Percentiles rank a stretch among this genome's conserved stretches.
Conservation (phyloP, 2,113 vertebrate genomes). For the Nothoprocta pentlandii region DNA sequence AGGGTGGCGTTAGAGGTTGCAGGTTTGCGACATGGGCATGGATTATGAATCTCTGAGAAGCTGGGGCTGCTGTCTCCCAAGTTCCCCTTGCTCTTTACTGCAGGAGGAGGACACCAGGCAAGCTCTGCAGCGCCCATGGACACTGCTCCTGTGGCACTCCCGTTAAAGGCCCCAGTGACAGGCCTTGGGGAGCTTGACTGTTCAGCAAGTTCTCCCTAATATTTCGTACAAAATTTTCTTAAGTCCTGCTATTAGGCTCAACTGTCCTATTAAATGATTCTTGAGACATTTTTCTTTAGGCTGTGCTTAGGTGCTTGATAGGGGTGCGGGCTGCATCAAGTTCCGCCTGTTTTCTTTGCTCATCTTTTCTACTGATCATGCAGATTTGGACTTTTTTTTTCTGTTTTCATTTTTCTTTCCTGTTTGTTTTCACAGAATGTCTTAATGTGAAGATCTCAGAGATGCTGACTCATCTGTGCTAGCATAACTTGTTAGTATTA, state of each 20-base stretch:
- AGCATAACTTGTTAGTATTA: background rate
- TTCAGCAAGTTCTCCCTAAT: background rate
- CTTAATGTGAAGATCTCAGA: background rate
- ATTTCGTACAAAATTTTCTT: background rate
- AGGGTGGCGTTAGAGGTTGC: background rate
- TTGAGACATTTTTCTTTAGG: background rate
- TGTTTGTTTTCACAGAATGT: background rate
- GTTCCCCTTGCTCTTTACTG: background rate
- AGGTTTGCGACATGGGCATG: background rate
- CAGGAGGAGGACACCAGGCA: background rate
- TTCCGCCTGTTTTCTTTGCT: background rate
- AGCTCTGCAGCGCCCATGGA: too few species aligned
- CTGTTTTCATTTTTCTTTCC: background rate
- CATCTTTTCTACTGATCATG: background rate
- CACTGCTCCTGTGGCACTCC: too few species aligned
- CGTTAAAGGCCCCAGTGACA: background rate
- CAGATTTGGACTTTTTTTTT: background rate
- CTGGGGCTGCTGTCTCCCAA: background rate
- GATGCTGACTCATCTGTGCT: background rate
- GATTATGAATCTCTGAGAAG: background rate
- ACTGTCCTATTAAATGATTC: background rate
- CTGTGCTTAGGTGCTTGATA: constrained; percentile 4
- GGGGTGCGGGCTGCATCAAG: background rate
- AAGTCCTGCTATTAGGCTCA: constrained; percentile 9
- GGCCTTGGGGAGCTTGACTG: background rate